Conservation (phyloP, 23 tunicate species). For the Trididemnum miniatum region DNA sequence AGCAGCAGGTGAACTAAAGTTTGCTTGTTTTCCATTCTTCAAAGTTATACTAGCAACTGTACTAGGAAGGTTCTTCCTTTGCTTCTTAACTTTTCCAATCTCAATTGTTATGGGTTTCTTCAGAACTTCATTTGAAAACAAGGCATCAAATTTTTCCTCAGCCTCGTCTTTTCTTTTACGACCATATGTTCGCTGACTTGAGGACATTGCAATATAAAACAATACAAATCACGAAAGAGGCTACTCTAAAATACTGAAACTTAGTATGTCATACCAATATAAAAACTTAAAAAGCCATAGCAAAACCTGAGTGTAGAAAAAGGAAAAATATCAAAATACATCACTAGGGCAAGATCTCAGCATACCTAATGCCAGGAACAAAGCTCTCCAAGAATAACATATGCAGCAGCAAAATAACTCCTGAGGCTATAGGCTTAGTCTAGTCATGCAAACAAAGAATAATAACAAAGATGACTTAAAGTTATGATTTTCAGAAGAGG, state of each 20-base stretch:
- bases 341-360: too few species aligned
- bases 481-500: too few species aligned
- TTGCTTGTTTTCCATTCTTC: background rate
- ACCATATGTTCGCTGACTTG: conserved; percentile 58
- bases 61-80: background rate
- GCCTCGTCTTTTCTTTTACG: conserved; percentile 71
- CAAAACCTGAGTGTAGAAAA: too few species aligned
- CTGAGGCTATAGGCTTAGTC: too few species aligned
- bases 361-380: too few species aligned
- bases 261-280: too few species aligned
- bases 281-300: too few species aligned
- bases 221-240: background rate
- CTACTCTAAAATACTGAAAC: background rate
- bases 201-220: conserved; percentile 32
- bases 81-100: background rate
- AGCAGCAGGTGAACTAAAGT: background rate
- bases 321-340: background rate
- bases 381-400: too few species aligned
- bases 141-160: conserved; percentile 68
- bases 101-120: conserved; percentile 14
- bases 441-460: too few species aligned
- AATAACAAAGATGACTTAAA: too few species aligned
- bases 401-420: too few species aligned
- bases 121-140: conserved; percentile 22
- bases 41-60: background rate